These are phyloP conservation scores for Dromaius novaehollandiae DNA, from an alignment of 2,113 vertebrate species.

Conservation along the genomic window DNA sequence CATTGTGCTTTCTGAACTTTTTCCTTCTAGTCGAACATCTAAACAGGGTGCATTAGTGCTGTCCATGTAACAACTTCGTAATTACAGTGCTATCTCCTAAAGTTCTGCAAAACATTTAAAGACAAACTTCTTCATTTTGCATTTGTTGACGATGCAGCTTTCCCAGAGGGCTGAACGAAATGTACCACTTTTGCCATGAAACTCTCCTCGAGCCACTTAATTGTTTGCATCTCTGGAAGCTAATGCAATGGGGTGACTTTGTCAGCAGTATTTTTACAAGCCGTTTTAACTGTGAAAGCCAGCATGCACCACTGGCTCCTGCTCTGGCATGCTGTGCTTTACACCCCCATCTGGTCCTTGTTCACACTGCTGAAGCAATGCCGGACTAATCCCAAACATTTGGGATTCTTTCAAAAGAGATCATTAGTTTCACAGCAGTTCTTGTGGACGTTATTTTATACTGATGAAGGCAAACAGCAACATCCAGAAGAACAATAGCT, in stretches of 20 bases:
- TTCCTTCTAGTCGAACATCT: not conserved
- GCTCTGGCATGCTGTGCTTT: not conserved
- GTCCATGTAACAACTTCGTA: not conserved
- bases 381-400: not conserved
- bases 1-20: not conserved
- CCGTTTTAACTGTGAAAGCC: not conserved
- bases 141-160: not conserved
- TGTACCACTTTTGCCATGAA: not conserved
- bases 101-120: not conserved
- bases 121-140: not conserved
- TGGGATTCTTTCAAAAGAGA: not conserved
- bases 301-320: not conserved
- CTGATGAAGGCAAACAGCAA: not conserved
- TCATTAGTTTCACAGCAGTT: constrained; percentile 7
- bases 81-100: not conserved
- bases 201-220: not conserved
- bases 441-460: not conserved
- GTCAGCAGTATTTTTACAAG: constrained; percentile 12
- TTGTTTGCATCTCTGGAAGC: not conserved
- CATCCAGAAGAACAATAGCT: not conserved
- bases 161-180: not conserved
- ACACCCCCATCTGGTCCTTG: not conserved
- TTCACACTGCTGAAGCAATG: not conserved
- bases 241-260: not conserved
- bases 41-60: not conserved